Base-by-base conservation (phyloP, 2,888 invertebrate species). In the Plagodis dolabraria region DNA sequence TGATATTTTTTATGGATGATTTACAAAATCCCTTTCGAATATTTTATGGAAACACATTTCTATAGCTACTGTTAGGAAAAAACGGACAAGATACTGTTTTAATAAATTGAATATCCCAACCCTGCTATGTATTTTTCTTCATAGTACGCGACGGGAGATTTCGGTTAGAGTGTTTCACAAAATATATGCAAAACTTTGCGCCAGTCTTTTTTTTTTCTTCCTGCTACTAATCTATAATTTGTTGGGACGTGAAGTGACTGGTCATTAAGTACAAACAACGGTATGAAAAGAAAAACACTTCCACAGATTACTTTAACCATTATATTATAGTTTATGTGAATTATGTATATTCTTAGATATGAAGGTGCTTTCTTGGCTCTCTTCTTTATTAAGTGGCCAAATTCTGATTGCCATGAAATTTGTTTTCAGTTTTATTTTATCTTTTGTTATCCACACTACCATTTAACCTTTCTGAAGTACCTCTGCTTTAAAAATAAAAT, bases 201-300 rank as follows among this genome's bases (percentile, higher is more conserved):
- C 36, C 8, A 36, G 7, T 5, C 7, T 36, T 7, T 36, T 1
- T 36, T 36, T 36, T 5, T 8, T 36, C 8, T 5, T 8, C 5
- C 8, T 36, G 36, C 8, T 36, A 42, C 11, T 42, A 56, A 48
- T 56, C 22, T 45, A 52, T 51, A 55, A 54, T 44, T 55, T 60
- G 48, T 47, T 22, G 55, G 33, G 34, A 52, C 55, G 33, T 45
- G 8, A 12, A 51, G 50, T 42, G 55, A 40, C 47, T 59, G 53
- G 44, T 59, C 57, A 57, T 33, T 60, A 63, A 62, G 65, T 61
- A 63, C 63, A 61, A 65, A 65, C 60, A 60, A 62, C 59, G 63
- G 47, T 58, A 58, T 6, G n/a, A 42, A 42, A 10, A 50, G 35
- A 45, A 38, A 53, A 65, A 65, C 61, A 68, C 65, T 68, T 65